Evolutionary conservation across 92 coral and sea anemone genomes (phyloP), one percentile per base, ranked within the genome.

Genomic region (Siderastrea siderea): DNA sequence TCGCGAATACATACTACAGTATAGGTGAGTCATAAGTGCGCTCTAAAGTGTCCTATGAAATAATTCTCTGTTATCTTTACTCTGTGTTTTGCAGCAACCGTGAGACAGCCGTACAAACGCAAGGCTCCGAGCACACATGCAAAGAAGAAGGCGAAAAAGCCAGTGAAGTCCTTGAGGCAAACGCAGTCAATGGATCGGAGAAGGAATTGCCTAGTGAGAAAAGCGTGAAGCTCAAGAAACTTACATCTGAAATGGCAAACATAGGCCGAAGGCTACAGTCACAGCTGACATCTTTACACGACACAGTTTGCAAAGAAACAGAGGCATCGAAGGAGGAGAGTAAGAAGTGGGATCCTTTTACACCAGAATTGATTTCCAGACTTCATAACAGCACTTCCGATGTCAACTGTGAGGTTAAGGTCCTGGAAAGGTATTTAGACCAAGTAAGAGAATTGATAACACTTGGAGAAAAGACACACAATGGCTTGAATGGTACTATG

Each of bases 401-500:
- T 55, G 84, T 95, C 2, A 95, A 91, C 50, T 82, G 93, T 71
- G 96, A 95, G 75, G 94, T 95, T 1, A 91, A 79, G 66, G 92
- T 88, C 52, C 87, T 95, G 60, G 98, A 93, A 83, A 95, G 88
- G 60, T 95, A 93, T 59, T 57, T 95, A 62, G 96, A 91, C 75
- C 90, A 91, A 52, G 88, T 93, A 54, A 90, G 90, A 74, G 91
- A 71, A 89, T 92, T 66, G 72, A 86, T 49, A 88, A 82, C 71
- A 83, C 15, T 68, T 52, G 75, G 63, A 3, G 84, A 86, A 73
- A 83, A 74, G 65, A 85, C 50, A 52, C 57, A 60, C 58, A 84
- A 84, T 84, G 81, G 87, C 26, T 74, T 75, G 5, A 47, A 81
- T 61, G 84, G 79, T 6, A 26, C 38, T 26, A n/a, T 58, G 45